Conservation (phyloP, 2,113 vertebrate species). For the Mustela nigripes region DNA sequence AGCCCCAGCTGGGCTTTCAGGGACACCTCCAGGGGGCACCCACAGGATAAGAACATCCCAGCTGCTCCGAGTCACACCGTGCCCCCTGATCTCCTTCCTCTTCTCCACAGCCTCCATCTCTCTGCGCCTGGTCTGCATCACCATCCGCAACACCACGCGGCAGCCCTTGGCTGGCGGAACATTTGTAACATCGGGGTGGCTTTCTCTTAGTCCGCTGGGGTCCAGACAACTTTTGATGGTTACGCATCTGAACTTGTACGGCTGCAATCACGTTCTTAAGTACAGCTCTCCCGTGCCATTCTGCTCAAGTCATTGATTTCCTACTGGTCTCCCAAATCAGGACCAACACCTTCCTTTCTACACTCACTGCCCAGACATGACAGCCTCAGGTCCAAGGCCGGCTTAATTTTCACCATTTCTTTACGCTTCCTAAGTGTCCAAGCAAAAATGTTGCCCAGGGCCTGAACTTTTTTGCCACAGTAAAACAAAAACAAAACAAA, state of each 20-base stretch:
- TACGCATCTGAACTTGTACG: neutral
- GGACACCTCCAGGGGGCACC: neutral
- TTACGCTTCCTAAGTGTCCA: neutral
- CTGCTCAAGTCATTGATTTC: neutral
- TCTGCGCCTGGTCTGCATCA: neutral
- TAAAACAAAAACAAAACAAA: slow-evolving; percentile 41
- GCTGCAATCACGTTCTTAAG: neutral
- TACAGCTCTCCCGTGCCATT: neutral
- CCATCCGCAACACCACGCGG: neutral
- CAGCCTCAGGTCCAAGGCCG: neutral
- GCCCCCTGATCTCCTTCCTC: neutral
- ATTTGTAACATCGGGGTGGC: neutral
- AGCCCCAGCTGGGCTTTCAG: neutral
- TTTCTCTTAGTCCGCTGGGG: neutral
- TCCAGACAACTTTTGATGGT: neutral
- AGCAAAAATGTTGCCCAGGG: neutral
- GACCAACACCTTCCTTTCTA: neutral
- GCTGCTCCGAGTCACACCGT: neutral
- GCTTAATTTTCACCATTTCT: neutral
- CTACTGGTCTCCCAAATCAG: neutral
- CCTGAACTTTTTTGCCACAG: neutral
- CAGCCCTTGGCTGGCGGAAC: neutral
- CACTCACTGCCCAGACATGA: neutral
- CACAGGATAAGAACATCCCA: neutral
- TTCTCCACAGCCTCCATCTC: neutral